These are phyloP conservation scores for Crax fasciolata DNA, from an alignment of 2,797 vertebrate genomes.

Conservation along the genomic window DNA sequence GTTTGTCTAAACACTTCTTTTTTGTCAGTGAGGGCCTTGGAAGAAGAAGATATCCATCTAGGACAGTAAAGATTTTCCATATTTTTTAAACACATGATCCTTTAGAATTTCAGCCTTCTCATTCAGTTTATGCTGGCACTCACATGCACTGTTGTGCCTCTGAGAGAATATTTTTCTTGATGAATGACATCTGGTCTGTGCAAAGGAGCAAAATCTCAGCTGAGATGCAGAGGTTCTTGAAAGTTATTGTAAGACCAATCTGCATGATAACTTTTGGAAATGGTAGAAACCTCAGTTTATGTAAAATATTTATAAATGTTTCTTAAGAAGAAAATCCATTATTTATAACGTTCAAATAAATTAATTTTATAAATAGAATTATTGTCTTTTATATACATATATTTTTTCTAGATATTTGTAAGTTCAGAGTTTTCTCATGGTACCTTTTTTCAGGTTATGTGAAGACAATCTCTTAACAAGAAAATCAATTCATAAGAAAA, in stretches of 20 bases:
- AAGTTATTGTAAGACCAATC: background rate
- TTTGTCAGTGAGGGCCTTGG: conserved; percentile 1
- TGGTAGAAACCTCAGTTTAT: background rate
- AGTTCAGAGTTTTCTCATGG: background rate
- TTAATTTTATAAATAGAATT: background rate
- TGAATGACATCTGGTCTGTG: conserved; percentile 20
- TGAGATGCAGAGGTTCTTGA: background rate
- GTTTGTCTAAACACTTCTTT: background rate
- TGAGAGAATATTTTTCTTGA: conserved; percentile 20
- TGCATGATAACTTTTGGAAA: background rate
- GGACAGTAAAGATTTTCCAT: conserved; percentile 52
- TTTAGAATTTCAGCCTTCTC: conserved; percentile 13
- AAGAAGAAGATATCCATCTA: conserved; percentile 1
- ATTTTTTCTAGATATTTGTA: background rate
- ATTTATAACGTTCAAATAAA: background rate
- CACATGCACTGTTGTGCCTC: background rate
- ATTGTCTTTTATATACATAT: background rate
- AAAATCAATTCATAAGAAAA: background rate
- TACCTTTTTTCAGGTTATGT: background rate
- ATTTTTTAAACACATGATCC: conserved; percentile 5
- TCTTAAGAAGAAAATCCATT: background rate
- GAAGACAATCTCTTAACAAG: background rate
- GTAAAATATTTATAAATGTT: background rate
- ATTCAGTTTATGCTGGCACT: conserved; percentile 32
- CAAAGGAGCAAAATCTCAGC: background rate